These are phyloP conservation scores for Indicator indicator DNA, from an alignment of 2,113 vertebrate species.

Conservation along the genomic window DNA sequence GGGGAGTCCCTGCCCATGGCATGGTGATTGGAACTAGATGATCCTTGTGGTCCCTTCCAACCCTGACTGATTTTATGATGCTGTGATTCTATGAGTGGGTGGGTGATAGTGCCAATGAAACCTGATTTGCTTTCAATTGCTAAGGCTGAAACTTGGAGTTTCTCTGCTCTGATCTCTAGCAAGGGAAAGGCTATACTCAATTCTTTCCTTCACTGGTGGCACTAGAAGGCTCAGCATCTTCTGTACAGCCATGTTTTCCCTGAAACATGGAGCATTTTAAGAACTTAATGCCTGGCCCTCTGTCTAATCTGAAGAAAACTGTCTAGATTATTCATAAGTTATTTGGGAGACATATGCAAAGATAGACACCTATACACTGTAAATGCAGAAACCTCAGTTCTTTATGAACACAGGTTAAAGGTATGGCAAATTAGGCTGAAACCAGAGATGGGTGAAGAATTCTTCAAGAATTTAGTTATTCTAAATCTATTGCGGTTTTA, in stretches of 20 bases:
- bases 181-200: not conserved
- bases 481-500: not conserved
- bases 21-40: too few relatives aligned
- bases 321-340: not conserved
- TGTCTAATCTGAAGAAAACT: not conserved
- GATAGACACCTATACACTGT: not conserved
- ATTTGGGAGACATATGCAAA: not conserved
- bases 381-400: not conserved
- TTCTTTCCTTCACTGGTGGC: not conserved
- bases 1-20: too few relatives aligned
- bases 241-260: not conserved
- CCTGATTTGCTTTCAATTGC: not conserved
- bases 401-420: not conserved
- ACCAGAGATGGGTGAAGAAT: not conserved
- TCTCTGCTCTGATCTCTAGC: not conserved
- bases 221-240: not conserved
- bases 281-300: not conserved
- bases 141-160: not conserved
- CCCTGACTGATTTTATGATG: too few relatives aligned
- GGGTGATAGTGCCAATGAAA: not conserved
- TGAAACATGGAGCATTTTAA: not conserved
- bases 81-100: too few relatives aligned
- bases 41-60: too few relatives aligned
- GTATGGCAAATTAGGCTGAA: not conserved
- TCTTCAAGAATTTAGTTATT: not conserved